A percentile compares a stretch with the other conserved stretches of the same genome.
These are phyloP conservation scores for Hyla sarda DNA, from an alignment of 2,113 vertebrate species.

Conservation along the genomic window DNA sequence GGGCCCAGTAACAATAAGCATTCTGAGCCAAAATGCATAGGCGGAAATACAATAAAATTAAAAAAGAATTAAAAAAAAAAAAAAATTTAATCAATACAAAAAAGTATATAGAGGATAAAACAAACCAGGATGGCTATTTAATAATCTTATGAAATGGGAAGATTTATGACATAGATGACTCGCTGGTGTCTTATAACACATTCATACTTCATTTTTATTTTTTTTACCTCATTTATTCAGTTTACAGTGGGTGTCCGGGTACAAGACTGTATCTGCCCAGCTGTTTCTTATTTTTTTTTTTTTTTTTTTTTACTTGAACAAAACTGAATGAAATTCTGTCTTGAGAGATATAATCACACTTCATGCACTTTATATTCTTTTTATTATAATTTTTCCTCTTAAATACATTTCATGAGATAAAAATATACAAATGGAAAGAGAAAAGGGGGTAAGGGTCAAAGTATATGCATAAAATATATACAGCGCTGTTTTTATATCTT, in stretches of 20 bases:
- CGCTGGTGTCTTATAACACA: conserved; percentile 34
- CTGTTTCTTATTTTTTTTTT: conserved; percentile 27
- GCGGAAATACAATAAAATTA: too few relatives aligned
- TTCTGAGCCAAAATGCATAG: conserved; percentile 50
- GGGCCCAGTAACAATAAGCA: conserved; percentile 32
- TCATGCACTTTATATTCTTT: conserved; percentile 58
- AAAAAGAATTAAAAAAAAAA: too few relatives aligned
- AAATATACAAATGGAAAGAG: conserved; percentile 32
- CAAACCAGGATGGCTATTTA: conserved; percentile 46
- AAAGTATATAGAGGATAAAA: conserved; percentile 44
- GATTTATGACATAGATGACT: conserved; percentile 44
- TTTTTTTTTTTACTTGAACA: conserved; percentile 57
- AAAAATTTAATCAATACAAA: conserved; percentile 32
- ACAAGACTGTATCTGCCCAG: background rate
- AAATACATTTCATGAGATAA: conserved; percentile 55
- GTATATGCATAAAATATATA: conserved; percentile 53
- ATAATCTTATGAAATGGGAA: conserved; percentile 48
- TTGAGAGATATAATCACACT: conserved; percentile 51
- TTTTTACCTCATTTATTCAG: conserved; percentile 44
- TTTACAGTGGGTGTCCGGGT: background rate
- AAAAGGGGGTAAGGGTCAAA: conserved; percentile 1
- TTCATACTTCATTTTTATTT: background rate
- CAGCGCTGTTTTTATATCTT: conserved; percentile 35
- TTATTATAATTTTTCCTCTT: conserved; percentile 36
- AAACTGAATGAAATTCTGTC: conserved; percentile 41